Base-by-base conservation (phyloP, 2,888 invertebrate species). In the Euproctis similis region DNA sequence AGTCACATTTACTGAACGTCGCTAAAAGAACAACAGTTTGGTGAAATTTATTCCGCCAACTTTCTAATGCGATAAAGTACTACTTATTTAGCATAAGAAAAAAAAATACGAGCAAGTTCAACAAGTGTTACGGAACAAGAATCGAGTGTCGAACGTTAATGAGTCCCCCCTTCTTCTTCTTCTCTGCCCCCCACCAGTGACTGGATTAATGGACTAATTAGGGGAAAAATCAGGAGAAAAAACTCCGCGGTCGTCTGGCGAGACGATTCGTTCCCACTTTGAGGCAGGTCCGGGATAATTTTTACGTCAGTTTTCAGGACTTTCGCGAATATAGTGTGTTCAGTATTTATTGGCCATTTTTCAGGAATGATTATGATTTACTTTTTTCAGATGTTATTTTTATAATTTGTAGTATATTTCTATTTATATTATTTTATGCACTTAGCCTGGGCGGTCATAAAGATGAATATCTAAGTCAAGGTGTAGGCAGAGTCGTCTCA, bases 281-380 rank as follows among this genome's bases (percentile, higher is more conserved):
- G 78, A 58, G 82, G 75, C 37, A 82, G 82, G 82, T 82, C 71
- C 53, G 70, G 81, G 70, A 71, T 56, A 56, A 77, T 82, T 82
- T 81, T 82, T 82, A 81, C 81, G 80, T 78, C 80, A 77, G 70
- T 74, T 77, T 76, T 66, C 70, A 67, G 73, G n/a, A n/a, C 64
- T 67, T 70, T 71, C 64, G 59, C 67, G 56, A 37, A 44, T 57
- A 44, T 42, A 57, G 54, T 66, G 4, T n/a, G 40, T 26, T 14
- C 31, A 43, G 6, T 4, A 24, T 33, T 47, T 31, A 68, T 65
- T 75, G 76, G 75, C 39, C 17, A 29, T 29, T 13, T 25, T 26
- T 4, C 6, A 14, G 14, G 6, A 14, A 14, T 14, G n/a, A n/a
- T n/a, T n/a, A n/a, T n/a, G n/a, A n/a, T n/a, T n/a, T n/a, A n/a